Conservation (phyloP, 2,888 invertebrate genomes). For the Nomada fabriciana region DNA sequence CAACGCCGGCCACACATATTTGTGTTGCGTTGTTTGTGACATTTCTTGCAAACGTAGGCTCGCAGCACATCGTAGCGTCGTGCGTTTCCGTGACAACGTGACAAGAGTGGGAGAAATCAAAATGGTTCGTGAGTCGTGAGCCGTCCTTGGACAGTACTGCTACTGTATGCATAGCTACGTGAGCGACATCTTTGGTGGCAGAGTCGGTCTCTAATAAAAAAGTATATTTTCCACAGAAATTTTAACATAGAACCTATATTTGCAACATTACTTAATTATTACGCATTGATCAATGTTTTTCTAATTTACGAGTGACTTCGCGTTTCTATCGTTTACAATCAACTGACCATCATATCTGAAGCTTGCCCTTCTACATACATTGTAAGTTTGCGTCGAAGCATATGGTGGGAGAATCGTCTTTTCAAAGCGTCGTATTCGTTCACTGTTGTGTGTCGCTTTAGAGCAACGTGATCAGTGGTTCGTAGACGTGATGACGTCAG, state of each 20-base stretch:
- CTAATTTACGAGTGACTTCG: neutral
- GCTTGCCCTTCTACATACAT: constrained; percentile 18
- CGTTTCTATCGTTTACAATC: neutral
- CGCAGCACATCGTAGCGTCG: too few relatives aligned
- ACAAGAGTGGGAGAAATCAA: too few relatives aligned
- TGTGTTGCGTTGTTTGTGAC: too few relatives aligned
- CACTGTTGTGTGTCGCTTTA: constrained; percentile 67
- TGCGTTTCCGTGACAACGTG: too few relatives aligned
- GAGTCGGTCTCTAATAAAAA: neutral
- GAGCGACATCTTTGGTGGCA: neutral
- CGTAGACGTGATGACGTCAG: constrained; percentile 81
- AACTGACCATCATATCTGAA: too few relatives aligned
- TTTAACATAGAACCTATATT: neutral
- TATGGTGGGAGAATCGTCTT: constrained; percentile 37
- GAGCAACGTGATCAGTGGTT: constrained; percentile 76
- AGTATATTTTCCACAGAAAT: neutral
- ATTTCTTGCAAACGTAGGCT: too few relatives aligned
- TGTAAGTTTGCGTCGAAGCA: constrained; percentile 4
- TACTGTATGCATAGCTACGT: too few relatives aligned
- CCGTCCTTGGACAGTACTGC: too few relatives aligned
- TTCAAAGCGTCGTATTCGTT: constrained; percentile 55
- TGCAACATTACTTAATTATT: neutral
- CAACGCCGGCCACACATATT: too few relatives aligned
- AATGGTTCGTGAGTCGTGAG: too few relatives aligned
- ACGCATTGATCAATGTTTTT: neutral